Percentiles rank a stretch among this genome's conserved stretches.
Evolutionary conservation across 2,888 invertebrate species (phyloP).

Genomic region (Tryphoninae sp.): DNA sequence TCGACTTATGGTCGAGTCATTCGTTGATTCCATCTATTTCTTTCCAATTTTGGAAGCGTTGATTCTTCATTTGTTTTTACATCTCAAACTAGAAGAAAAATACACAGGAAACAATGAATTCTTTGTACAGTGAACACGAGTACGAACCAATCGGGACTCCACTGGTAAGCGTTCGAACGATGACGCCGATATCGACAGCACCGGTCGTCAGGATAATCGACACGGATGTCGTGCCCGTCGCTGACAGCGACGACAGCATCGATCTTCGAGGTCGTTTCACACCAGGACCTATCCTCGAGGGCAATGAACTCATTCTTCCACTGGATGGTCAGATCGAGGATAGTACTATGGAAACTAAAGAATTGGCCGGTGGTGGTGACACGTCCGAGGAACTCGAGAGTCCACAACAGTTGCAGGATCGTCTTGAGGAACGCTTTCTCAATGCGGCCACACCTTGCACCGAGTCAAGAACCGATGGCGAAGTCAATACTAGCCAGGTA

Average conservation of each 20-base stretch:
- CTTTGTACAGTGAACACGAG: conserved; percentile 92
- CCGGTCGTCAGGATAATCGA: conserved; percentile 82
- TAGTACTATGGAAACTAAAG: conserved; percentile 78
- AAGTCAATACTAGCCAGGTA: conserved; percentile 84
- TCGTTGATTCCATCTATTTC: not conserved
- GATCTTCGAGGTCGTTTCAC: conserved; percentile 75
- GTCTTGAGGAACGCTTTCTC: conserved; percentile 86
- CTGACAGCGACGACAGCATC: conserved; percentile 80
- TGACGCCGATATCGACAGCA: conserved; percentile 71
- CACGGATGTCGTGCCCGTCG: conserved; percentile 79
- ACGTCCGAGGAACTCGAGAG: conserved; percentile 80
- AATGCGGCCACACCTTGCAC: conserved; percentile 81
- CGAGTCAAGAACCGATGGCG: conserved; percentile 85
- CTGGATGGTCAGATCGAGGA: conserved; percentile 81
- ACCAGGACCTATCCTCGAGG: conserved; percentile 77
- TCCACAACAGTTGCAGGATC: conserved; percentile 84
- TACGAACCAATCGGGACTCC: conserved; percentile 94
- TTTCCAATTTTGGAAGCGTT: not conserved
- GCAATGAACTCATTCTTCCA: conserved; percentile 80
- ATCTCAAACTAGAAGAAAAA: not conserved
- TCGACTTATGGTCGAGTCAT: not conserved
- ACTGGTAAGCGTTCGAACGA: conserved; percentile 71
- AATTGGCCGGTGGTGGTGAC: conserved; percentile 78
- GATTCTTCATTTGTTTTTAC: not conserved
- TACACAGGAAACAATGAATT: conserved; percentile 68